Evolutionary conservation across 2,888 invertebrate species (phyloP).

Genomic region (Oxytorus armatus): DNA sequence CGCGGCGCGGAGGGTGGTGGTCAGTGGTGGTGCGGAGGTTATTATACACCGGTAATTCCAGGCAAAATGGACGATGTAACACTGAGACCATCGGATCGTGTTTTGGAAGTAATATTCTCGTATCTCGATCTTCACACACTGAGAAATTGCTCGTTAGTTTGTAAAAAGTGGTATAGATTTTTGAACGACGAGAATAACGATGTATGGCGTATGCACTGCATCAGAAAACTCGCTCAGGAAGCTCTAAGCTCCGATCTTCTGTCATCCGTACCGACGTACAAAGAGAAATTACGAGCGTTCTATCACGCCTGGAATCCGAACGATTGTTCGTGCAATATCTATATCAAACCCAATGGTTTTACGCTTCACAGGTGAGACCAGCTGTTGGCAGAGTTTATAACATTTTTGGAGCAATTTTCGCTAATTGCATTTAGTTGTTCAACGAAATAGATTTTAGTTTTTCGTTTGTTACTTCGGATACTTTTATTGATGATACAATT

Average conservation of each 20-base stretch:
- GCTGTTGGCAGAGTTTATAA: constrained; percentile 1
- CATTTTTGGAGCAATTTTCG: too few relatives aligned
- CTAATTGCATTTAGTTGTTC: too few relatives aligned
- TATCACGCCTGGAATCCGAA: constrained; percentile 98
- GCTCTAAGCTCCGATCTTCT: constrained; percentile 96
- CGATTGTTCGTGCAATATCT: constrained; percentile 98
- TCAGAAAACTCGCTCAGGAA: constrained; percentile 93
- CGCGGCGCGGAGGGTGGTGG: constrained; percentile 23
- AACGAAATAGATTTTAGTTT: too few relatives aligned
- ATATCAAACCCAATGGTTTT: constrained; percentile 98
- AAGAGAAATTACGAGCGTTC: constrained; percentile 96
- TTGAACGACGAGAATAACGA: constrained; percentile 94
- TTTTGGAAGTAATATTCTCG: constrained; percentile 96
- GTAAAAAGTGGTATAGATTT: constrained; percentile 96
- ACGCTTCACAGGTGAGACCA: constrained; percentile 92
- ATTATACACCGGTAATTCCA: constrained; percentile 83
- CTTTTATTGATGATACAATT: too few relatives aligned
- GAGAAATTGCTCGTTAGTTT: constrained; percentile 95
- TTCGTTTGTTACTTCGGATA: too few relatives aligned
- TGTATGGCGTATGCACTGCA: constrained; percentile 96
- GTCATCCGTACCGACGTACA: constrained; percentile 94
- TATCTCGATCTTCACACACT: constrained; percentile 95
- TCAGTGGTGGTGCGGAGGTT: too few relatives aligned
- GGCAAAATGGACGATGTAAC: constrained; percentile 87
- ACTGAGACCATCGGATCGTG: constrained; percentile 90